A percentile compares a stretch with the other conserved stretches of the same genome.
Conservation (phyloP, 2,113 vertebrate genomes). For the Petromus typicus region DNA sequence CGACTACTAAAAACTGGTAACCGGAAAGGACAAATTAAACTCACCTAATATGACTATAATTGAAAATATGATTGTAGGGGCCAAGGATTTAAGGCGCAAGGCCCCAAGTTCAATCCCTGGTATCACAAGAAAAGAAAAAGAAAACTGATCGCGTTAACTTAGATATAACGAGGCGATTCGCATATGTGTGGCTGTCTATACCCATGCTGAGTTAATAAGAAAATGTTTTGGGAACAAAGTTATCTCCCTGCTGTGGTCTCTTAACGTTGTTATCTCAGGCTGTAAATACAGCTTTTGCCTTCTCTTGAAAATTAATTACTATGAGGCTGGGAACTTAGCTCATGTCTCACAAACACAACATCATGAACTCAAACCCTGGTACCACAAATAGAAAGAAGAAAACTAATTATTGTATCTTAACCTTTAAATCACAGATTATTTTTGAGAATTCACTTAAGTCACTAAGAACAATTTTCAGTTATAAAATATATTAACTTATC, state of each 20-base stretch:
- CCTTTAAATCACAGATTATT: constrained; percentile 39
- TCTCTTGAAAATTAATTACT: constrained; percentile 28
- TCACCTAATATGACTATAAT: constrained; percentile 25
- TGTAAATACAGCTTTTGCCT: not conserved
- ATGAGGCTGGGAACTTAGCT: no score
- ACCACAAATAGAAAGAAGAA: not conserved
- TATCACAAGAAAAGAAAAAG: not conserved
- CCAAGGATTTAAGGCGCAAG: no score
- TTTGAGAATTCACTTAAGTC: constrained; percentile 49
- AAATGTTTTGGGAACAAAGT: not conserved
- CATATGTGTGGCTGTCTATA: not conserved
- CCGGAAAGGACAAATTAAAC: constrained; percentile 20
- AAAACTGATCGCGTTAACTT: not conserved
- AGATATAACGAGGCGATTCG: not conserved
- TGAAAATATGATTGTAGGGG: not conserved
- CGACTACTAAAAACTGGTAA: not conserved
- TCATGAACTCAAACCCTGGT: no score
- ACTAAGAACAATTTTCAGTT: constrained; percentile 13
- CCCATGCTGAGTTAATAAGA: not conserved
- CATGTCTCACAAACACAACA: no score
- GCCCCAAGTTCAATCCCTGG: no score
- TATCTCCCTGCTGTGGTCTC: not conserved
- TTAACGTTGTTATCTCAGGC: not conserved
- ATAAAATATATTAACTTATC: constrained; percentile 28
- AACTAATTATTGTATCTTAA: constrained; percentile 54